Conservation (phyloP, 2,113 vertebrate species). For the Odocoileus hemionus region DNA sequence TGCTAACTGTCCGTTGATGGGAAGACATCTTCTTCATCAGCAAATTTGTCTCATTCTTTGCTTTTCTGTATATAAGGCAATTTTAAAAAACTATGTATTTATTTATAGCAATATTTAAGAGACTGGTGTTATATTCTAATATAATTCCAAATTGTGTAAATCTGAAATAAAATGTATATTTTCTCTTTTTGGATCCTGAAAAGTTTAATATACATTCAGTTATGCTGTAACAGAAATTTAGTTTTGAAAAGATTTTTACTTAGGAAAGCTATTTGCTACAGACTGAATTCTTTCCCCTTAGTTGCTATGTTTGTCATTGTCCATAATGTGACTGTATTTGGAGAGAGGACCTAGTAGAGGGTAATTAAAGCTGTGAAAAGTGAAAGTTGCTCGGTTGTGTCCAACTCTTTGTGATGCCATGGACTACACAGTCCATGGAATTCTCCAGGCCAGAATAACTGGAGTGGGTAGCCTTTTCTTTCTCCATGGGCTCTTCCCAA, state of each 20-base stretch:
- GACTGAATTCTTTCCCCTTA: not conserved
- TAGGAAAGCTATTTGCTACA: not conserved
- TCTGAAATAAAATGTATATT: not conserved
- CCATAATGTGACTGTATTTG: not conserved
- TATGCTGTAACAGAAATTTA: not conserved
- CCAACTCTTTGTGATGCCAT: not conserved
- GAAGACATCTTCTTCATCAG: constrained; percentile 65
- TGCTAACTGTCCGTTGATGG: constrained; percentile 71
- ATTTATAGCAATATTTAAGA: not conserved
- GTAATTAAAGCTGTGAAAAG: not conserved
- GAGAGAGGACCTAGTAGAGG: not conserved
- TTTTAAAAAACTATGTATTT: not conserved
- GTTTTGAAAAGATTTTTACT: not conserved
- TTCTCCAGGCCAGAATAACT: not conserved
- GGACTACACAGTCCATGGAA: not conserved
- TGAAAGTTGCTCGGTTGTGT: not conserved
- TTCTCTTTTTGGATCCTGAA: not conserved
- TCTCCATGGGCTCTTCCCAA: not conserved
- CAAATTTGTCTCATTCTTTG: constrained; percentile 55
- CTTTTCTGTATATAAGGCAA: not conserved
- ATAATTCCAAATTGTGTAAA: not conserved
- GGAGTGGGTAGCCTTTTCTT: not conserved
- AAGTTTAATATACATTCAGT: not conserved
- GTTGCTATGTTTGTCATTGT: not conserved
- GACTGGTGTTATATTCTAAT: not conserved